Conservation (phyloP, 2,113 vertebrate genomes). For the Grus americana region DNA sequence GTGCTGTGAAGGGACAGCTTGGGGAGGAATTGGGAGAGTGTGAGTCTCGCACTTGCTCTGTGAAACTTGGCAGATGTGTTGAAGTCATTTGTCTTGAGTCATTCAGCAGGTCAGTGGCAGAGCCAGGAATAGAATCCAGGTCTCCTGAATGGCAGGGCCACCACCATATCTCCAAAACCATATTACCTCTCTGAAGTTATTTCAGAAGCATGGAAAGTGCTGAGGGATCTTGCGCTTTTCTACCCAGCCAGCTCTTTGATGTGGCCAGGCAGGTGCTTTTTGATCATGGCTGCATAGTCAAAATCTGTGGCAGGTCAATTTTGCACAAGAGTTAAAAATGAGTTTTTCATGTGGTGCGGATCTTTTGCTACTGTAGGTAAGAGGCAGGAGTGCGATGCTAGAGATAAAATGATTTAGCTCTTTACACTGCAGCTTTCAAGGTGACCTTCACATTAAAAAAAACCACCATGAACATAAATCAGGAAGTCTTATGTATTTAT, state of each 20-base stretch:
- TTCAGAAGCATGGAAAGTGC: neutral
- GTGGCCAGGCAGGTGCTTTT: neutral
- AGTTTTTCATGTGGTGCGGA: neutral
- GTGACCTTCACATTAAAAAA: slow-evolving; percentile 9
- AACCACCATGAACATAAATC: neutral
- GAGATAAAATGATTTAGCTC: neutral
- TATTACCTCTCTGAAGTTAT: neutral
- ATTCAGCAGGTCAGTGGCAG: neutral
- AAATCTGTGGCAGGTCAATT: neutral
- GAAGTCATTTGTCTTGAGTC: neutral
- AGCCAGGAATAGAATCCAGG: neutral
- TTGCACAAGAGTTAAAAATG: neutral
- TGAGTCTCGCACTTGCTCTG: neutral
- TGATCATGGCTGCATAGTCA: neutral
- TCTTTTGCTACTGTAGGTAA: neutral
- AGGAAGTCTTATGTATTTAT: neutral
- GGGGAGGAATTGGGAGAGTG: neutral
- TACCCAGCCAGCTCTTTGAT: neutral
- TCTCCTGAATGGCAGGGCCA: neutral
- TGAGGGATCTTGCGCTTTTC: neutral
- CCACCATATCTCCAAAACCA: neutral
- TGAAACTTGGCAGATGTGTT: neutral
- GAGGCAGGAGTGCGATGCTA: neutral
- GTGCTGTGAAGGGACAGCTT: neutral
- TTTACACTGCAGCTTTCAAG: slow-evolving; percentile 20